phyloP scores from a whole-genome alignment of 2,888 invertebrate genomes.

The Rhagophthalmus giganteus region DNA sequence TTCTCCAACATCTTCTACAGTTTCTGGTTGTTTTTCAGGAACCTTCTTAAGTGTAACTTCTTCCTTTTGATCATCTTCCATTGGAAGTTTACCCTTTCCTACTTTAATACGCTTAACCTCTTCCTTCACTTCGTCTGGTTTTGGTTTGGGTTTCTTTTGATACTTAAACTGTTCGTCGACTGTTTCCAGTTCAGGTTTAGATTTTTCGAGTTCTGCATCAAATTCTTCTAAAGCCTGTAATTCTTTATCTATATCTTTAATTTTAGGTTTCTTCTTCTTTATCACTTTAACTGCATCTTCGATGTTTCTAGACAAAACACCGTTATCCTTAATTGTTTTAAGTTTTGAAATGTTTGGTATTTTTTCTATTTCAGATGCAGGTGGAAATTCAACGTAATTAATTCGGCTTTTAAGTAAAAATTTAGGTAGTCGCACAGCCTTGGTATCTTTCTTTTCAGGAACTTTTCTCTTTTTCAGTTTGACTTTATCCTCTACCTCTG shows the following conservation, averaged over 20 bases:
- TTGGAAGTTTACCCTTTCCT: constrained; percentile 55
- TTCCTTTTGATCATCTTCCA: constrained; percentile 44
- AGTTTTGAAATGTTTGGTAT: constrained; percentile 46
- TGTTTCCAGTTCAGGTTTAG: constrained; percentile 25
- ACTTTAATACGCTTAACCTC: constrained; percentile 42
- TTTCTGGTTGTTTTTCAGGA: constrained; percentile 50
- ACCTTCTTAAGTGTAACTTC: constrained; percentile 51
- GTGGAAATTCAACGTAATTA: constrained; percentile 57
- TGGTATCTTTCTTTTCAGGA: constrained; percentile 40
- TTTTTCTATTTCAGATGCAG: constrained; percentile 38
- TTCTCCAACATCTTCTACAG: constrained; percentile 33
- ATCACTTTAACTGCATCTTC: constrained; percentile 68
- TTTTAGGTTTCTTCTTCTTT: constrained; percentile 59
- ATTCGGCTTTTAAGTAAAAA: constrained; percentile 72
- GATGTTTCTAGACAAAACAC: constrained; percentile 57
- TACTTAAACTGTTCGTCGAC: constrained; percentile 49
- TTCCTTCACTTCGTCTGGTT: constrained; percentile 42
- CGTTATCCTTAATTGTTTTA: constrained; percentile 48
- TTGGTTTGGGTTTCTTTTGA: constrained; percentile 41
- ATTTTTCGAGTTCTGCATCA: constrained; percentile 15
- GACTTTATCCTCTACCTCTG: constrained; percentile 54
- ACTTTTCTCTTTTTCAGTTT: constrained; percentile 63
- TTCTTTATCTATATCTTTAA: constrained; percentile 47
- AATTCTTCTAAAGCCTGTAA: constrained; percentile 46
- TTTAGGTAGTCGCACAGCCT: constrained; percentile 60